These are phyloP conservation scores for Oncopeltus fasciatus DNA, from an alignment of 1,140 invertebrate species.

Conservation along the genomic window DNA sequence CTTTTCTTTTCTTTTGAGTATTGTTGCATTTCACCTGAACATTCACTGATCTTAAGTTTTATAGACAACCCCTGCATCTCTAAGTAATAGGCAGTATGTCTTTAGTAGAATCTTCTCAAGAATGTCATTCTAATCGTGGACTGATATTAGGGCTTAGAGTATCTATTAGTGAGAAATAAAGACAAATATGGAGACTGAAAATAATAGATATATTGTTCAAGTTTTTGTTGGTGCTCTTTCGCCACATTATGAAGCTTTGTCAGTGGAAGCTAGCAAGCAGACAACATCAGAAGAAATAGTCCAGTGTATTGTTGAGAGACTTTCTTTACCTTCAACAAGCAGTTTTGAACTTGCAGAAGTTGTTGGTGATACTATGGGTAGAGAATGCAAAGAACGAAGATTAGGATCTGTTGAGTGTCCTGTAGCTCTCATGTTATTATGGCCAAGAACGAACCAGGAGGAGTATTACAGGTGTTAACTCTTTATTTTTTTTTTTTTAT, in stretches of 20 bases:
- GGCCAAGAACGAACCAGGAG: slow-evolving; percentile 55
- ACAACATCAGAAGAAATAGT: slow-evolving; percentile 82
- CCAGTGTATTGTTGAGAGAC: slow-evolving; percentile 64
- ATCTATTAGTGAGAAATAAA: neutral
- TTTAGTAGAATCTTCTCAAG: too few relatives aligned
- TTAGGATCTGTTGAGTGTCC: slow-evolving; percentile 75
- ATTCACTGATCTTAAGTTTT: too few relatives aligned
- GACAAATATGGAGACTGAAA: slow-evolving; percentile 22
- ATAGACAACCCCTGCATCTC: too few relatives aligned
- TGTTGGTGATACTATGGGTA: slow-evolving; percentile 59
- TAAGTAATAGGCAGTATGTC: too few relatives aligned
- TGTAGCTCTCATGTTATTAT: slow-evolving; percentile 80
- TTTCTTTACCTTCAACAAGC: slow-evolving; percentile 42
- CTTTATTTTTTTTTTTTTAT: neutral
- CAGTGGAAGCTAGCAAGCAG: slow-evolving; percentile 82
- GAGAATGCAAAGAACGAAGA: slow-evolving; percentile 83
- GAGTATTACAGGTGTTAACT: slow-evolving; percentile 34
- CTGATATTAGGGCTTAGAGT: neutral
- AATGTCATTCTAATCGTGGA: too few relatives aligned
- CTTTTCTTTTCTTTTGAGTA: too few relatives aligned
- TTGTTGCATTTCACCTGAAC: too few relatives aligned
- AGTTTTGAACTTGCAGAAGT: slow-evolving; percentile 84
- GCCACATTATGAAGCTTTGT: slow-evolving; percentile 75
- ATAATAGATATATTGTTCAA: slow-evolving; percentile 42
- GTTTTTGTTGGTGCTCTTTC: slow-evolving; percentile 83